A percentile compares a stretch with the other conserved stretches of the same genome.
Conservation (phyloP, 2,113 vertebrate genomes). For the Lophochroa leadbeateri region DNA sequence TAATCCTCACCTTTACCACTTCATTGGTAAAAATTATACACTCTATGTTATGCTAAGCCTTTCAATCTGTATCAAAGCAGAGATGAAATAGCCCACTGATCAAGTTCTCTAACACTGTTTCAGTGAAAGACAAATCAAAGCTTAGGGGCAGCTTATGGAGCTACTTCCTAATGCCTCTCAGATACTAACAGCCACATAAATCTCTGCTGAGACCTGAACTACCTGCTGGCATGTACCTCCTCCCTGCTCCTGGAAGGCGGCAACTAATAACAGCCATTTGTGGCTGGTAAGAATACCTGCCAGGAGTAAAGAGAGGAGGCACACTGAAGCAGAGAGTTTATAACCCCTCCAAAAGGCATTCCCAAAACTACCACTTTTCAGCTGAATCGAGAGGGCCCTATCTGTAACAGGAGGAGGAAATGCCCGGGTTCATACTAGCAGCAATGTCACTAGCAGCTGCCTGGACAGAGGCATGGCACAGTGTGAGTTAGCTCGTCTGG, state of each 20-base stretch:
- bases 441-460: not conserved
- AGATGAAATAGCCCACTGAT: not conserved
- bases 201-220: not conserved
- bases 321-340: not conserved
- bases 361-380: not conserved
- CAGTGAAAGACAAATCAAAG: not conserved
- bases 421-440: accelerated
- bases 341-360: not conserved
- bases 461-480: not conserved
- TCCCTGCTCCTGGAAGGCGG: not conserved
- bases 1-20: not conserved
- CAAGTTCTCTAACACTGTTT: not conserved
- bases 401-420: not conserved
- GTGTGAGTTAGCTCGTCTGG: accelerated
- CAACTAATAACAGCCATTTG: not conserved
- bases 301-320: not conserved
- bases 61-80: not conserved
- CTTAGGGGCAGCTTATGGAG: not conserved
- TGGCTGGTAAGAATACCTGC: not conserved
- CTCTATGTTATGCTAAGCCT: not conserved
- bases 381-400: not conserved
- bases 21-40: not conserved
- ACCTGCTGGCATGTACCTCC: not conserved
- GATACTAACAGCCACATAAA: not conserved
- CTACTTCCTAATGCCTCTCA: not conserved